Evolutionary conservation across 2,113 vertebrate genomes (phyloP), one percentile per base, ranked within the genome.

Genomic region (Coryphaenoides rupestris): DNA sequence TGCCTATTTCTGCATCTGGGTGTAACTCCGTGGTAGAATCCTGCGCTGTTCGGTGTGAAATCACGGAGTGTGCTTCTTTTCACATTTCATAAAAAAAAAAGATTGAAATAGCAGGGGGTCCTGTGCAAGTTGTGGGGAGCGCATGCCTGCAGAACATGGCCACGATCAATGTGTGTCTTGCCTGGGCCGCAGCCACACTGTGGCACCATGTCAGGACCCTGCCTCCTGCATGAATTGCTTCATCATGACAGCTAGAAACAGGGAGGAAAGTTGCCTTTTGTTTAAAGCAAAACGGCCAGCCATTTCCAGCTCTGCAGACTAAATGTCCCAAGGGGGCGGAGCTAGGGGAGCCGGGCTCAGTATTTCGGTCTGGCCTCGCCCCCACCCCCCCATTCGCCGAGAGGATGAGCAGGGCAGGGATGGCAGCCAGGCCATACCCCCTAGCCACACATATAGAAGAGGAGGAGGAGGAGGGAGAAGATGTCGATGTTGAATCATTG

Each of bases 61-160:
- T 12, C 40, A 45, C 40, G 40, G 40, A 45, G 40, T 45, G 40
- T 45, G 40, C 40, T 45, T 45, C 40, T 45, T 12, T 45, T 45
- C 40, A 45, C 40, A 45, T 45, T 45, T 45, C 40, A 45, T 45
- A 23, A 21, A n/a, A 53, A 1, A 53, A 19, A 10, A 5, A 49
- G 21, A 24, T 14, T 21, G 60, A 62, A 16, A 62, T 23, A 17
- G 40, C 17, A 21, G 22, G 21, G 21, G 60, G 15, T 12, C 23
- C 7, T 50, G 15, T 17, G 19, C 60, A 22, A 46, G 6, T 13
- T 62, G 60, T 62, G 60, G 47, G 46, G 53, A n/a, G n/a, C n/a
- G n/a, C n/a, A n/a, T n/a, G n/a, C n/a, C n/a, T n/a, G n/a, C n/a
- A n/a, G n/a, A n/a, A n/a, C n/a, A n/a, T n/a, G n/a, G n/a, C n/a